phyloP scores from a whole-genome alignment of 2,888 invertebrate species.

The Scaeva pyrastri region DNA sequence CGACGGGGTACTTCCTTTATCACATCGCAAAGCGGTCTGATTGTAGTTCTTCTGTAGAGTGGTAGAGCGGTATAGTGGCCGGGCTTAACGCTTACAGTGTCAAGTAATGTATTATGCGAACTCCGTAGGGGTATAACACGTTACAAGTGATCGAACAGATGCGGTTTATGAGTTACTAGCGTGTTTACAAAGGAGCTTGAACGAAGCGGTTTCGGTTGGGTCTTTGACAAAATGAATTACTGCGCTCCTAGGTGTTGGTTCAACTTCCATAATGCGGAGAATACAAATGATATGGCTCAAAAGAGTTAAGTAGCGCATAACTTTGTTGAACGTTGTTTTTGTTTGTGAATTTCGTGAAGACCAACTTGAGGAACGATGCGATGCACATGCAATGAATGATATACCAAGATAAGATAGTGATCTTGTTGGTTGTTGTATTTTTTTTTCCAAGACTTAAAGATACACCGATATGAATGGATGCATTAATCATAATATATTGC shows the following conservation, averaged over 20 bases:
- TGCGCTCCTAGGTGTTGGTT: constrained; percentile 25
- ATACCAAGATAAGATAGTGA: constrained; percentile 56
- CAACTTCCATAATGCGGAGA: constrained; percentile 23
- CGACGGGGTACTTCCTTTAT: constrained; percentile 39
- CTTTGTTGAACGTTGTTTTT: constrained; percentile 9
- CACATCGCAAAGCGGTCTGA: constrained; percentile 49
- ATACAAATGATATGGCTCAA: constrained; percentile 41
- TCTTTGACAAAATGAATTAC: constrained; percentile 63
- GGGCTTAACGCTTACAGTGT: constrained; percentile 44
- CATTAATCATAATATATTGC: background rate
- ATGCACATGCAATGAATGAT: too few relatives aligned
- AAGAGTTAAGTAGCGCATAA: constrained; percentile 29
- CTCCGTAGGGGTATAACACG: constrained; percentile 71
- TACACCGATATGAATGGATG: background rate
- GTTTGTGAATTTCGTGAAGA: constrained; percentile 35
- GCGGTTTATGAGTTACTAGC: constrained; percentile 70
- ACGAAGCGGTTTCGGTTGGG: constrained; percentile 7
- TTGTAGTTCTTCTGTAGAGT: constrained; percentile 47
- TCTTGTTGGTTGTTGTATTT: constrained; percentile 18
- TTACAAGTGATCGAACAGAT: constrained; percentile 73
- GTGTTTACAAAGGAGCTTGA: constrained; percentile 59
- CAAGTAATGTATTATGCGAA: constrained; percentile 71
- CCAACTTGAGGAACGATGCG: constrained; percentile 29
- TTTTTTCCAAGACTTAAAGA: background rate
- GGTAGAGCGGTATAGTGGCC: too few relatives aligned